Evolutionary conservation across 2,113 vertebrate species (phyloP).

Genomic region (Calcarius ornatus): DNA sequence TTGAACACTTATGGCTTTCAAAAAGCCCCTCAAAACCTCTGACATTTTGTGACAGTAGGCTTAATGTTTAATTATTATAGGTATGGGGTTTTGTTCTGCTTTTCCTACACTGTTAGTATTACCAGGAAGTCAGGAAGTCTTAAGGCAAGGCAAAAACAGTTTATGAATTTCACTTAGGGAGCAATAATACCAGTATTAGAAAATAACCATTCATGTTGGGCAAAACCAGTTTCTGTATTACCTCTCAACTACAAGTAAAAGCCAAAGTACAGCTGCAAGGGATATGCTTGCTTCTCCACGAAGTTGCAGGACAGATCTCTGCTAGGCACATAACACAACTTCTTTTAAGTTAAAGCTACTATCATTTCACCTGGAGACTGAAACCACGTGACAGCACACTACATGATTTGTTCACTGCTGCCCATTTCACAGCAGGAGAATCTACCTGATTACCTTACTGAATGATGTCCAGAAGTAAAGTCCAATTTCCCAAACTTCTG

Average conservation of each 20-base stretch:
- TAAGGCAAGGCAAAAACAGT: neutral
- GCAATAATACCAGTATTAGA: neutral
- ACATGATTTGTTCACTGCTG: neutral
- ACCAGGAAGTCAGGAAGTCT: neutral
- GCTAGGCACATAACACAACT: neutral
- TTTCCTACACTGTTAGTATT: neutral
- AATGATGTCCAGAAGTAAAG: conserved; percentile 91
- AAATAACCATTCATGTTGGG: neutral
- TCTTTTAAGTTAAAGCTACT: neutral
- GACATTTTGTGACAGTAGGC: neutral
- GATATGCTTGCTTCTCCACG: neutral
- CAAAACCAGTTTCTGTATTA: neutral
- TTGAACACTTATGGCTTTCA: neutral
- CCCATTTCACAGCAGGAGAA: neutral
- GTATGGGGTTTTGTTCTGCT: neutral
- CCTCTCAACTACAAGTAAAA: neutral
- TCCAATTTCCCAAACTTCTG: conserved; percentile 90
- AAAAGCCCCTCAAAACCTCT: neutral
- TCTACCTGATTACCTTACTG: conserved; percentile 83
- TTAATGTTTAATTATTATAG: neutral
- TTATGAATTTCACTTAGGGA: neutral
- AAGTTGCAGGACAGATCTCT: neutral
- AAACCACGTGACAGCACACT: neutral
- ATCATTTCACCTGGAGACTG: neutral
- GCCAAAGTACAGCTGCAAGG: neutral